Percentiles rank a stretch among this genome's conserved stretches.
Conservation (phyloP, 2,797 vertebrate species). For the Gouania willdenowi region DNA sequence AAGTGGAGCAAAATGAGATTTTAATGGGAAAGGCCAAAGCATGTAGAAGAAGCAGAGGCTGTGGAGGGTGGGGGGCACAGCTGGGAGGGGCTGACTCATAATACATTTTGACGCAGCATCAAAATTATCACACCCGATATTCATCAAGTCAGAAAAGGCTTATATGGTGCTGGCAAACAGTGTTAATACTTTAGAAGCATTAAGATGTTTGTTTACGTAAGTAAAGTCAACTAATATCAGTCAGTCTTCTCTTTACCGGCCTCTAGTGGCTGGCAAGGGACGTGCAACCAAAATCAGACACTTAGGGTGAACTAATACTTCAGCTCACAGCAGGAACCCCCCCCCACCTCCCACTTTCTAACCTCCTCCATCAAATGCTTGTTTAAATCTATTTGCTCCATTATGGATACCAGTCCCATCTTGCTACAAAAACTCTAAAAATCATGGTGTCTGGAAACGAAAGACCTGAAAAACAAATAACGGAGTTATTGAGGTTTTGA, state of each 20-base stretch:
- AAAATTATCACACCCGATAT: constrained; percentile 43
- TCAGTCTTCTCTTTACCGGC: constrained; percentile 2
- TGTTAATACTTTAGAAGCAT: constrained; percentile 30
- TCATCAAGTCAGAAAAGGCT: constrained; percentile 52
- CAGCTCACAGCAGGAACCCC: no score
- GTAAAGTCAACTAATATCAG: constrained; percentile 2
- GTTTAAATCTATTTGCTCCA: no score
- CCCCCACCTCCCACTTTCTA: no score
- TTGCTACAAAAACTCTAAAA: no score
- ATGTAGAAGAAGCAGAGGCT: constrained; percentile 3
- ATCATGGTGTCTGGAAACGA: no score
- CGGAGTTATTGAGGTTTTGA: no score
- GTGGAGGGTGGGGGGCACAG: neutral
- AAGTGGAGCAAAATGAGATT: constrained; percentile 34
- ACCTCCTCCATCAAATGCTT: no score
- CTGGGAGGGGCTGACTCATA: constrained; percentile 36
- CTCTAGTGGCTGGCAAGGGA: constrained; percentile 1
- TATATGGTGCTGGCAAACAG: constrained; percentile 44
- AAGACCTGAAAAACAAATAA: no score
- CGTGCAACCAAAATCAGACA: neutral
- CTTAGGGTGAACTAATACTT: no score
- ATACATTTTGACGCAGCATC: constrained; percentile 55
- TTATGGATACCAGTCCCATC: no score
- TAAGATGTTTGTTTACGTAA: constrained; percentile 30
- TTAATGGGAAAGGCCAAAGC: constrained; percentile 51